These are phyloP conservation scores for Phengaris arion DNA, from an alignment of 2,888 invertebrate species.

Conservation along the genomic window DNA sequence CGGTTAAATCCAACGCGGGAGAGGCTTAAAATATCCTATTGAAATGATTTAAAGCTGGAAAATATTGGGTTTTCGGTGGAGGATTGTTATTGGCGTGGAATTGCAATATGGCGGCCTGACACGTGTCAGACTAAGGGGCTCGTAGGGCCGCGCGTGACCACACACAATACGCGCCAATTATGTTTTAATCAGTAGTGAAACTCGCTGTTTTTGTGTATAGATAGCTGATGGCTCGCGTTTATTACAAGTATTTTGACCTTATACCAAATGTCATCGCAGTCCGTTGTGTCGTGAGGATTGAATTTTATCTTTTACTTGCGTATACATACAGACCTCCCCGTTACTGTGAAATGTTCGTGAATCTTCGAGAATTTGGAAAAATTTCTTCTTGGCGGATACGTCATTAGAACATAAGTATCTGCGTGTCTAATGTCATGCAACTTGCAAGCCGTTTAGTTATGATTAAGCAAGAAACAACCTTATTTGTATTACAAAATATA, in stretches of 20 bases:
- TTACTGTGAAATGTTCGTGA: no score
- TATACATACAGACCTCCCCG: no score
- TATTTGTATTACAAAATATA: no score
- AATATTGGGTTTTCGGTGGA: constrained; percentile 10
- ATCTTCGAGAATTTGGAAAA: no score
- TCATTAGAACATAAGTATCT: no score
- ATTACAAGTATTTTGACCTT: not conserved
- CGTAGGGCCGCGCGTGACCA: constrained; percentile 6
- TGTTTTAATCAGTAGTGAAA: constrained; percentile 18
- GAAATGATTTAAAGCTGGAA: constrained; percentile 15
- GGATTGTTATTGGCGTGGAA: constrained; percentile 22
- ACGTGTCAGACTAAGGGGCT: constrained; percentile 20
- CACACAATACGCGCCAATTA: constrained; percentile 16
- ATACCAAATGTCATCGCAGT: no score
- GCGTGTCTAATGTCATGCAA: no score
- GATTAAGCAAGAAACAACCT: no score
- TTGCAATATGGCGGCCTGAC: constrained; percentile 13
- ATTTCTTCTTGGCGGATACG: no score
- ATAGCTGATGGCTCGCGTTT: not conserved
- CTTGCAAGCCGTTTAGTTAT: no score
- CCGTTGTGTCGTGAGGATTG: no score
- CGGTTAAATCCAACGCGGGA: not conserved
- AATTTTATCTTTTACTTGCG: no score
- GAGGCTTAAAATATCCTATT: not conserved
- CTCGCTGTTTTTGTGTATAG: not conserved